Percentiles rank a stretch among this genome's conserved stretches.
phyloP scores from a whole-genome alignment of 2,113 vertebrate genomes.

The Acinonyx jubatus region DNA sequence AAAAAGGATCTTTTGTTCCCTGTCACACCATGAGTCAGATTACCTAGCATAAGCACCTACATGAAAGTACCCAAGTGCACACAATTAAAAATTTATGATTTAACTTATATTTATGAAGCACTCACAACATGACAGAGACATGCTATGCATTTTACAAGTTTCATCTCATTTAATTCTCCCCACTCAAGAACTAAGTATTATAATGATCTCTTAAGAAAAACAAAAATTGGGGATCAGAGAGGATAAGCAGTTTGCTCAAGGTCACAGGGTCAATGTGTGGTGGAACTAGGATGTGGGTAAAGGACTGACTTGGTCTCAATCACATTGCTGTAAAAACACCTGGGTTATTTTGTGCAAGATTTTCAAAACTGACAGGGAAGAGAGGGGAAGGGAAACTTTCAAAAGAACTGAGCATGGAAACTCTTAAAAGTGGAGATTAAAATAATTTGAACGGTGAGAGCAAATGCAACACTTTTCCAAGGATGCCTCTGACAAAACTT shows the following conservation, averaged over 20 bases:
- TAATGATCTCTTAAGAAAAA: background rate
- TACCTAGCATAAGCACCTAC: background rate
- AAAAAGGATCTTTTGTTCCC: background rate
- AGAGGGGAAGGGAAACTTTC: background rate
- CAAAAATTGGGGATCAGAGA: background rate
- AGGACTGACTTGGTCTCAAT: background rate
- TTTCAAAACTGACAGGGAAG: background rate
- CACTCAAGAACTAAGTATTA: background rate
- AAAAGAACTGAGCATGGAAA: background rate
- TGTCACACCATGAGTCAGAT: background rate
- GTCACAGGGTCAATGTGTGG: background rate
- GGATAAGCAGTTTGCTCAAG: background rate
- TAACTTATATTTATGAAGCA: background rate
- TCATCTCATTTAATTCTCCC: conserved; percentile 3
- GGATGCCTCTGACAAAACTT: conserved; percentile 33
- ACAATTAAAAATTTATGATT: background rate
- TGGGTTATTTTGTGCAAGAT: background rate
- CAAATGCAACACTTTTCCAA: conserved; percentile 10
- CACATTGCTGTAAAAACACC: background rate
- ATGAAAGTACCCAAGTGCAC: background rate
- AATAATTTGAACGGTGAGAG: background rate
- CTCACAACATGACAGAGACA: background rate
- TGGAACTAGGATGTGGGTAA: background rate
- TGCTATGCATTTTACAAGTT: background rate
- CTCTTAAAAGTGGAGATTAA: background rate